Conservation (phyloP, 2,888 invertebrate genomes). For the Salticus scenicus region DNA sequence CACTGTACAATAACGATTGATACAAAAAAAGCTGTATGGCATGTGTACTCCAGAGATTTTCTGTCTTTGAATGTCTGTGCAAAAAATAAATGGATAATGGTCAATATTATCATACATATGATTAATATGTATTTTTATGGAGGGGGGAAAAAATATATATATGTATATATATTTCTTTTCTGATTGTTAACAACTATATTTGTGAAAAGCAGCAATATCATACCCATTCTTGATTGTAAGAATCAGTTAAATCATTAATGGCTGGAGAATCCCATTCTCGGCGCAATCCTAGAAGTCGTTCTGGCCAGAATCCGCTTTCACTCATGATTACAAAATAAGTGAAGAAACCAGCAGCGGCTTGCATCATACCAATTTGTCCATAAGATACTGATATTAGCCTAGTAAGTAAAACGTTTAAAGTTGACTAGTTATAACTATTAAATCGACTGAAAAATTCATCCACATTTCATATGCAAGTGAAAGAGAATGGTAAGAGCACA, state of each 20-base stretch:
- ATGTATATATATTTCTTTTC: too few species aligned
- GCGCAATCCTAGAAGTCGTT: slow-evolving; percentile 81
- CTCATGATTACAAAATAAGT: slow-evolving; percentile 90
- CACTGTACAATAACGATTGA: slow-evolving; percentile 98
- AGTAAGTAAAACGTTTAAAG: too few species aligned
- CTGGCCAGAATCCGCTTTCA: slow-evolving; percentile 87
- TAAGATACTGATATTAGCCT: slow-evolving; percentile 87
- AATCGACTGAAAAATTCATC: too few species aligned
- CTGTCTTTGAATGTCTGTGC: slow-evolving; percentile 57
- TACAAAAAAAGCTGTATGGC: slow-evolving; percentile 98
- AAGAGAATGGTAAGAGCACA: too few species aligned
- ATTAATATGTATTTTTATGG: too few species aligned
- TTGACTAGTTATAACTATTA: too few species aligned
- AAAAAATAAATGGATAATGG: too few species aligned
- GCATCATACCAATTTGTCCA: slow-evolving; percentile 99
- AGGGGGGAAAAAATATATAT: too few species aligned
- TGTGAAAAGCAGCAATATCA: slow-evolving; percentile 35
- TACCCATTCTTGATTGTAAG: slow-evolving; percentile 85
- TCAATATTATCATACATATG: too few species aligned
- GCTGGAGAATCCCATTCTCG: slow-evolving; percentile 97
- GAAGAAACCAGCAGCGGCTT: slow-evolving; percentile 99
- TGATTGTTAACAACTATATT: too few species aligned
- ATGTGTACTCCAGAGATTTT: slow-evolving; percentile 87
- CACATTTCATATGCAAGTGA: too few species aligned
- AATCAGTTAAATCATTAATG: slow-evolving; percentile 88